A percentile compares a stretch with the other conserved stretches of the same genome.
Evolutionary conservation across 2,113 vertebrate genomes (phyloP).

Genomic region (Pipra filicauda): DNA sequence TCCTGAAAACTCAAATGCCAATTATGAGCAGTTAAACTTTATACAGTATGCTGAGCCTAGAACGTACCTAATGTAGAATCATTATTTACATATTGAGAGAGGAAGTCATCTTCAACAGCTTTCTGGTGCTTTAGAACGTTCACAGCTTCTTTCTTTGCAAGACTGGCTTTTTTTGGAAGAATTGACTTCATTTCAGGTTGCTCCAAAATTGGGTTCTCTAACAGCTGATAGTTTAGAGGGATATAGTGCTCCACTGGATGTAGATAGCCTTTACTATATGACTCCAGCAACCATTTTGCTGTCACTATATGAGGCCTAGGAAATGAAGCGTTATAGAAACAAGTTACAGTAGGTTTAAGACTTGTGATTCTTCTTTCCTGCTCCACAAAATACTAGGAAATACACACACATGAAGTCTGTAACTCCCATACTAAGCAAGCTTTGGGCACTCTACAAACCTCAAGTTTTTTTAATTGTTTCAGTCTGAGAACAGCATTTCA

Average conservation of each 20-base stretch:
- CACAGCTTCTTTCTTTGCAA: constrained; percentile 58
- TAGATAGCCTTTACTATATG: constrained; percentile 82
- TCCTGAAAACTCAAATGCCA: not conserved
- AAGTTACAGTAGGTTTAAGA: not conserved
- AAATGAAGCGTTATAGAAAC: not conserved
- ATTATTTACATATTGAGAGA: constrained; percentile 87
- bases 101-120: constrained; percentile 84
- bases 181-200: constrained; percentile 44
- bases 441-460: not conserved
- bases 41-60: not conserved
- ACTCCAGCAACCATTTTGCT: constrained; percentile 89
- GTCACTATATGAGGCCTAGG: constrained; percentile 89
- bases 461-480: not conserved
- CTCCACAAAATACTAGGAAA: not conserved
- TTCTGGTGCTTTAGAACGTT: constrained; percentile 43
- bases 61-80: constrained; percentile 79
- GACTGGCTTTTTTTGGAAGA: constrained; percentile 35
- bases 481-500: not conserved
- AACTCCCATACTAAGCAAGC: not conserved
- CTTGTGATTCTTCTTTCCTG: not conserved
- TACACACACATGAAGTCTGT: not conserved
- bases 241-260: constrained; percentile 83
- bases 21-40: not conserved
- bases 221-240: constrained; percentile 80
- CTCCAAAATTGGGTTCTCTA: constrained; percentile 71